Evolutionary conservation across 2,113 vertebrate species (phyloP).

Genomic region (Atherinomorus stipes): DNA sequence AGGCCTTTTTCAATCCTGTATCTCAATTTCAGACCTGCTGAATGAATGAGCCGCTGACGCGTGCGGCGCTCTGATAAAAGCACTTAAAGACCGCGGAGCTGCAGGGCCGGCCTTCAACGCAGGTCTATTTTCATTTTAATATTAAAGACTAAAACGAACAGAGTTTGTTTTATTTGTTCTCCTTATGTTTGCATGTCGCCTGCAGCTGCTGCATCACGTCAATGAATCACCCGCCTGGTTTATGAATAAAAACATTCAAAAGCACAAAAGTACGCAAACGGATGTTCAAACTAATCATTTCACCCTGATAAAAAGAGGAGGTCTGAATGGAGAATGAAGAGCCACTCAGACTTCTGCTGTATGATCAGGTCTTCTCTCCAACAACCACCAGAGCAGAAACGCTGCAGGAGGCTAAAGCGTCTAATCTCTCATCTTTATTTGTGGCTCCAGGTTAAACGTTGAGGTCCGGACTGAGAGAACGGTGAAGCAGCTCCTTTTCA

Average conservation of each 20-base stretch:
- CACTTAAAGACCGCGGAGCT: too few relatives aligned
- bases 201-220: not conserved
- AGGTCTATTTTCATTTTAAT: not conserved
- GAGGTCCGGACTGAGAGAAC: too few relatives aligned
- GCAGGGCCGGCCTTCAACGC: not conserved
- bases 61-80: not conserved
- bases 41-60: too few relatives aligned
- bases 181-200: not conserved
- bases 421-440: too few relatives aligned
- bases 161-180: not conserved
- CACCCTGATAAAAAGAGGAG: too few relatives aligned
- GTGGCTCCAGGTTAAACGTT: too few relatives aligned
- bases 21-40: slow-evolving; percentile 29
- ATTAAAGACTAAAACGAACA: not conserved
- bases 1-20: slow-evolving; percentile 15
- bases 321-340: too few relatives aligned
- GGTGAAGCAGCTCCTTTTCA: too few relatives aligned
- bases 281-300: not conserved
- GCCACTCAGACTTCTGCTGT: too few relatives aligned
- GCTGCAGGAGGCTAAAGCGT: too few relatives aligned
- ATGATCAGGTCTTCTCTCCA: too few relatives aligned
- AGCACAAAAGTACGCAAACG: not conserved
- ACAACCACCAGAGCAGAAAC: too few relatives aligned
- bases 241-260: not conserved
- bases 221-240: not conserved